Evolutionary conservation across 2,113 vertebrate genomes (phyloP), one percentile per base, ranked within the genome.

Genomic region (Arothron firmamentum): DNA sequence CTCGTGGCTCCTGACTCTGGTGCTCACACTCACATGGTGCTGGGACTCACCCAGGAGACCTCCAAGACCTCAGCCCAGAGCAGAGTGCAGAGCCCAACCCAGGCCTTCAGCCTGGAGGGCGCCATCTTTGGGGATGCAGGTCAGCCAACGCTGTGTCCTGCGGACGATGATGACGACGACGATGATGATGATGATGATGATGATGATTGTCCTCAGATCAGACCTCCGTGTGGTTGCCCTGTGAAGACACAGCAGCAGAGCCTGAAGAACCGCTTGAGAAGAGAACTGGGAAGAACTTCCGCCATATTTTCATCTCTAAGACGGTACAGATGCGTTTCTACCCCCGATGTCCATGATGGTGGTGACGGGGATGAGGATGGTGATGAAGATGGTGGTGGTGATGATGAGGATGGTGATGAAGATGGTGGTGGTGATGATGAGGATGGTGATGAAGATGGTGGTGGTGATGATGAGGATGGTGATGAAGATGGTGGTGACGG

Each of bases 271-370:
- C 34, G 5, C 52, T 51, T 1, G 81, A 78, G 48, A 59, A 68
- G 23, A 68, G 49, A 16, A 52, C 62, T 0, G 69, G 79, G 19
- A 87, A 60, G 51, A 48, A 46, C 21, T 5, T 20, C 2, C 84
- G 72, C 69, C 93, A 94, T 3, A 69, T 79, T 1, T 94, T 94
- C 34, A 42, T 89, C 2, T 91, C 92, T 18, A 95, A 94, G 88
- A 95, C 84, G 50, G 93, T 95, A 83, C 0, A 20, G 34, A 45
- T 4, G 4, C 15, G 17, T 3, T 21, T 23, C 5, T 12, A 16
- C 2, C 18, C 48, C 18, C 10, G 48, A 19, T 19, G 48, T 5
- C 34, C 34, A 38, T 38, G 34, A 12, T 38, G 34, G 4, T 28
- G 25, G 6, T 5, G 25, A 28, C 6, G 25, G 4, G 25, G 25